Evolutionary conservation across 2,888 invertebrate species (phyloP), one percentile per base, ranked within the genome.

Genomic region (Chouioia cunea): DNA sequence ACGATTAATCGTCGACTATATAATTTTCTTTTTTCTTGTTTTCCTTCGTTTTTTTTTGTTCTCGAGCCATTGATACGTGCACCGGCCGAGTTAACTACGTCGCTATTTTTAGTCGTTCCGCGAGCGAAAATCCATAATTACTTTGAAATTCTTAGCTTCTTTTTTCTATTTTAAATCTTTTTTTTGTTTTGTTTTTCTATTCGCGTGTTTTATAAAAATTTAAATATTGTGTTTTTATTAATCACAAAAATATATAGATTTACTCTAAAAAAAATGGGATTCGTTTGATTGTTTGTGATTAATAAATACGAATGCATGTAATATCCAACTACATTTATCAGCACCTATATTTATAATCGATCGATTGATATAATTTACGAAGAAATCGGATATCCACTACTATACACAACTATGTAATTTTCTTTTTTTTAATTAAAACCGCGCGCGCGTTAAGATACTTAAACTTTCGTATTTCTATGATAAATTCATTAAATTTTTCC

Each of bases 191-290:
- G 54, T 20, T 57, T 62, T 59, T 36, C 36, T 57, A 20, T 47
- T 66, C 53, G 12, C 48, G 65, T 65, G 62, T 58, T 36, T 67
- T 56, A 71, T 65, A 71, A 70, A 68, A 73, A 53, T 63, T 73
- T 44, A 70, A 53, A 52, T 36, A 36, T 36, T 60, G 10, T 16
- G 22, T 16, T 50, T 23, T 63, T 56, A 50, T 50, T 50, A 54
- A 65, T 65, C 20, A 48, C 48, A 65, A 57, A n/a, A 65, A 54
- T 54, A 57, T 43, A 57, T 36, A 36, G 27, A 27, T 44, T 48
- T 20, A 60, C 43, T 36, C 22, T 57, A 43, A 65, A 48, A 56
- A 56, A 18, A 27, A 48, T 22, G 47, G 15, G 14, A 27, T 4
- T 22, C 52, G 46, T 36, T 15, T 53, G 15, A 56, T 23, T 27